Conservation (phyloP, 2,888 invertebrate genomes). For the Heteropelma amictum region DNA sequence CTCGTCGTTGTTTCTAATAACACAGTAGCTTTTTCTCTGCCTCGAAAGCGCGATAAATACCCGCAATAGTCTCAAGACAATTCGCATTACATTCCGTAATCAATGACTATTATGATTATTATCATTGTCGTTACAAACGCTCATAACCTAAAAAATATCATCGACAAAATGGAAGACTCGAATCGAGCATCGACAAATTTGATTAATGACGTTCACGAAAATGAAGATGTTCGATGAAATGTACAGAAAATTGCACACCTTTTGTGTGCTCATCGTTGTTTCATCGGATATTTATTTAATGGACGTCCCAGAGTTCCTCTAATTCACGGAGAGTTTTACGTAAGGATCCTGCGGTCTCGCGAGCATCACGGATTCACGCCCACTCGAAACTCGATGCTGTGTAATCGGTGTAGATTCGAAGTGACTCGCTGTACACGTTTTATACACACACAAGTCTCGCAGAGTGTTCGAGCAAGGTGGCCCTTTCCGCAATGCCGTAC, state of each 20-base stretch:
- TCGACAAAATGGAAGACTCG: too few relatives aligned
- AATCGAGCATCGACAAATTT: too few relatives aligned
- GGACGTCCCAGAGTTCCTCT: not conserved
- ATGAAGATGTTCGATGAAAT: not conserved
- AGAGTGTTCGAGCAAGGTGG: conserved; percentile 4
- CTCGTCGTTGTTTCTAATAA: too few relatives aligned
- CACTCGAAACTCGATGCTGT: conserved; percentile 40
- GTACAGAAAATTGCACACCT: not conserved
- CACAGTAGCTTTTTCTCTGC: conserved; percentile 46
- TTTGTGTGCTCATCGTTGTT: not conserved
- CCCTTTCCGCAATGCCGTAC: not conserved
- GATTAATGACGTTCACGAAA: not conserved
- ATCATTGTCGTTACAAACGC: too few relatives aligned
- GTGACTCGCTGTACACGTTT: not conserved
- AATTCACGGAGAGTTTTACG: conserved; percentile 15
- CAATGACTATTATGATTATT: too few relatives aligned
- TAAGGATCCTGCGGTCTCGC: conserved; percentile 1
- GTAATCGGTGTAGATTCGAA: conserved; percentile 15
- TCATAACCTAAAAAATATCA: too few relatives aligned
- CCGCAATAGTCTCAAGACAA: conserved; percentile 33
- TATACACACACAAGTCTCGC: not conserved
- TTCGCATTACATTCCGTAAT: not conserved
- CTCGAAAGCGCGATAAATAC: conserved; percentile 49
- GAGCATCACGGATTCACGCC: conserved; percentile 31
- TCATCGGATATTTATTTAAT: conserved; percentile 2